A percentile compares a stretch with the other conserved stretches of the same genome.
Conservation (phyloP, 2,797 vertebrate species). For the Tenualosa thibaudeaui region DNA sequence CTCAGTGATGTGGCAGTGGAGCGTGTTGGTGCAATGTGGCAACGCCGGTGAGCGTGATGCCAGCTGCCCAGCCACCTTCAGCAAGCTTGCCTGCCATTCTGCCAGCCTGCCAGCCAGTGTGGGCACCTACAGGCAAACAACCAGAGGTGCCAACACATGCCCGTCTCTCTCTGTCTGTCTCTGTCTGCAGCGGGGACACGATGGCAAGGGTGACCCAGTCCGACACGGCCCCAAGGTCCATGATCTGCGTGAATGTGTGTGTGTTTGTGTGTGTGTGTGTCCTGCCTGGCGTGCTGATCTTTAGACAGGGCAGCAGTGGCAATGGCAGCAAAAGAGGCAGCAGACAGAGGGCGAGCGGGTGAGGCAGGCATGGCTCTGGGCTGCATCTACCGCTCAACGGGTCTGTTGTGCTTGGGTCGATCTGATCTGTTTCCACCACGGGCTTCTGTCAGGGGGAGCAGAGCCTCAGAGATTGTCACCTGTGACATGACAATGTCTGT, state of each 20-base stretch:
- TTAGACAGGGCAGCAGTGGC: not conserved
- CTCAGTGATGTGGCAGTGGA: constrained; percentile 20
- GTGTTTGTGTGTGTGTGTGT: not conserved
- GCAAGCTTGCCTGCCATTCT: constrained; percentile 41
- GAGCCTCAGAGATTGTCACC: not conserved
- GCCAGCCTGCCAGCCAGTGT: not conserved
- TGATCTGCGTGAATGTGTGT: not conserved
- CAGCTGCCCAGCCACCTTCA: constrained; percentile 82
- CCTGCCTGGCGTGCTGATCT: not conserved
- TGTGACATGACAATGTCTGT: not conserved
- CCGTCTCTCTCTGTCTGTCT: constrained; percentile 60
- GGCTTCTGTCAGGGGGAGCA: not conserved
- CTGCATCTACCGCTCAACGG: not conserved
- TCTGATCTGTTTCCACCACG: not conserved
- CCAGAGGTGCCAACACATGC: constrained; percentile 48
- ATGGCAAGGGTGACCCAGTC: constrained; percentile 55
- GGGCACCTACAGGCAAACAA: not conserved
- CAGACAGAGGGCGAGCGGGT: not conserved
- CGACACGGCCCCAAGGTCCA: constrained; percentile 60
- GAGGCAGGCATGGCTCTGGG: not conserved
- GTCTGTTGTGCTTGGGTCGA: not conserved
- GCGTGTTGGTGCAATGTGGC: constrained; percentile 73
- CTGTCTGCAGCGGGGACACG: constrained; percentile 44
- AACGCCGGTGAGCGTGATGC: constrained; percentile 77
- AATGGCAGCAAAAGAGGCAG: not conserved